Percentiles rank a stretch among this genome's conserved stretches.
These are phyloP conservation scores for Holcopasites calliopsidis DNA, from an alignment of 1,140 invertebrate species.

Conservation along the genomic window DNA sequence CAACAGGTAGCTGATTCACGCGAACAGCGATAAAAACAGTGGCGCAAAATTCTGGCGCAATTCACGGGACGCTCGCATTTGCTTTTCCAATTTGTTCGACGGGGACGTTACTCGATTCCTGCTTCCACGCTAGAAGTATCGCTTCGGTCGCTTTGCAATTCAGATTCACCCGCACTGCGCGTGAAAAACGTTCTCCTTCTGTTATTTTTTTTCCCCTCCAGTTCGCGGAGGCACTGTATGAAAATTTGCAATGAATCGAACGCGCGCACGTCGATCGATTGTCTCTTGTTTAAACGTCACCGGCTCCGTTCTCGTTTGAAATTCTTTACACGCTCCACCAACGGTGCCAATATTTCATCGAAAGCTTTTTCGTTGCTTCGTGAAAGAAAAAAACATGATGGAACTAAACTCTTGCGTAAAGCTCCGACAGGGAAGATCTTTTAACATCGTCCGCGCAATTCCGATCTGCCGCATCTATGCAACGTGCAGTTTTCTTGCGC, in stretches of 20 bases:
- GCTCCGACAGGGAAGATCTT: background rate
- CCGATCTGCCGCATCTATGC: background rate
- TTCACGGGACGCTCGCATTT: constrained; percentile 40
- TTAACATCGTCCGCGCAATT: background rate
- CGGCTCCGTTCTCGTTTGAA: background rate
- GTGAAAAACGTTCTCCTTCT: constrained; percentile 35
- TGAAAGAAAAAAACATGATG: no score
- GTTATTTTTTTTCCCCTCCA: background rate
- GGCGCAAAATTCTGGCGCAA: constrained; percentile 20
- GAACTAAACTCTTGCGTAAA: no score
- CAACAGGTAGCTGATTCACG: constrained; percentile 17
- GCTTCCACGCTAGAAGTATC: constrained; percentile 43
- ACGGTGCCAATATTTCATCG: background rate
- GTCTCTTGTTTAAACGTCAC: background rate
- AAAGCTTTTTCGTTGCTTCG: background rate
- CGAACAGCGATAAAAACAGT: constrained; percentile 5
- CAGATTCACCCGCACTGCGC: constrained; percentile 47
- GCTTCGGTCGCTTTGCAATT: constrained; percentile 51
- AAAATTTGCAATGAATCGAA: constrained; percentile 4
- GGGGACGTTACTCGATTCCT: constrained; percentile 28
- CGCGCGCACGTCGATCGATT: no score
- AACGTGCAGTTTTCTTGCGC: constrained; percentile 5
- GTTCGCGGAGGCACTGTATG: background rate
- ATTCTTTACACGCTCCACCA: no score
- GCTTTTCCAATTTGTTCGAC: constrained; percentile 49